These are phyloP conservation scores for Nymphalis urticae DNA, from an alignment of 2,888 invertebrate genomes.

Conservation along the genomic window DNA sequence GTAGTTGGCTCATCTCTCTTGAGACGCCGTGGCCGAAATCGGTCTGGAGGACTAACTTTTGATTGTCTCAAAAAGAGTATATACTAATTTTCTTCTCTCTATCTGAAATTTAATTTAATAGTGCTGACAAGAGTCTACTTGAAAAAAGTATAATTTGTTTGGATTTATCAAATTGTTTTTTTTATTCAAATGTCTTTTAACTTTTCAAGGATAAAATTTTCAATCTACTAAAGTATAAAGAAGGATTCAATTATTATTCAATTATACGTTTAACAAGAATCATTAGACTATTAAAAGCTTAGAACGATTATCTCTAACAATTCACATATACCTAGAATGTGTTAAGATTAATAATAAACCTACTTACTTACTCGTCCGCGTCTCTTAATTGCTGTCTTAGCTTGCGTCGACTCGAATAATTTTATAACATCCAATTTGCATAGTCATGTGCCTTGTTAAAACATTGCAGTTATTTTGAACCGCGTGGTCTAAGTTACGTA, in stretches of 20 bases:
- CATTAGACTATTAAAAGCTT: background rate
- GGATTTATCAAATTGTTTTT: no score
- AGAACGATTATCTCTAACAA: background rate
- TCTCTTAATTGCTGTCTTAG: slow-evolving; percentile 37
- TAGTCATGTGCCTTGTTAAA: slow-evolving; percentile 38
- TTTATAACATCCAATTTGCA: slow-evolving; percentile 37
- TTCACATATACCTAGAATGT: slow-evolving; percentile 11
- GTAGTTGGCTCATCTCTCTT: no score
- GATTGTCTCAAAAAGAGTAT: no score
- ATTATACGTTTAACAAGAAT: slow-evolving; percentile 5
- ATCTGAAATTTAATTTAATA: no score
- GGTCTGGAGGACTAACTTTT: no score
- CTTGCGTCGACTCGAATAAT: slow-evolving; percentile 26
- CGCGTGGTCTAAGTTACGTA: slow-evolving; percentile 40
- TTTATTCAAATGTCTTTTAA: no score
- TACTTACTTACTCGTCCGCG: slow-evolving; percentile 31
- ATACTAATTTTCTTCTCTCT: no score
- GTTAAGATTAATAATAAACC: slow-evolving; percentile 33
- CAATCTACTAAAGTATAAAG: background rate
- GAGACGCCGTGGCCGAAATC: no score
- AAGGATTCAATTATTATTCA: background rate
- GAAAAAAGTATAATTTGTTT: no score
- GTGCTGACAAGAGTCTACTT: no score
- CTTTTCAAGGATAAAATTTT: no score
- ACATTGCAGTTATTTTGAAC: slow-evolving; percentile 39